Evolutionary conservation across 2,113 vertebrate species (phyloP), one percentile per base, ranked within the genome.

Genomic region (Petrocephalus microphthalmus): DNA sequence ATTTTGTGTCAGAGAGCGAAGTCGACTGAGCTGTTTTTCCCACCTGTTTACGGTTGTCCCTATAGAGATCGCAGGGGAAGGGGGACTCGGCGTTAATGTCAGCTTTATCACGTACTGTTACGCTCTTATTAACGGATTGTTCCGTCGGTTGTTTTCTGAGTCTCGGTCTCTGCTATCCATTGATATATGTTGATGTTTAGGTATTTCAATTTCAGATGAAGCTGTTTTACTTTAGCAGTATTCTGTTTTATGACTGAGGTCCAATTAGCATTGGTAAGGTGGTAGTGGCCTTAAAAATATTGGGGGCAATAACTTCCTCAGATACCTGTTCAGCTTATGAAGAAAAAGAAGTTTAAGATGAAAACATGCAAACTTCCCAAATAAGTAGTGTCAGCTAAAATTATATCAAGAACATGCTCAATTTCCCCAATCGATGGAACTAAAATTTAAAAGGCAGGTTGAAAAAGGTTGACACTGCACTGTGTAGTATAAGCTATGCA

Each of bases 381-480:
- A 84, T 25, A 84, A 51, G 22, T 7, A 78, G 71, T 42, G 71
- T 78, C 71, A 78, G 71, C 33, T 42, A 78, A 78, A 78, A 78
- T 19, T 33, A 13, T 78, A 33, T 13, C 33, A 37, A 78, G 42
- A 78, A 8, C 82, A 15, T 51, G 45, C 45, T 52, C n/a, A 29
- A 52, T 51, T 84, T 49, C 82, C 82, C 47, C 82, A 78, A 7
- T 84, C n/a, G 25, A 52, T 49, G 49, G 45, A 51, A 42, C 33
- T 78, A 19, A 78, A 78, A 78, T 78, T 37, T 78, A 78, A 78
- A 78, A 78, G 71, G 71, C 71, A 78, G 71, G 81, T 84, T 67
- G 25, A 67, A 29, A 67, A 67, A 29, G 60, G 42, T 45, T 22
- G 47, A 22, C 20, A n/a, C 42, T 47, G 81, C 47, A 84, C 82